Base-by-base conservation (phyloP, 2,113 vertebrate species). In the Paracanthobrama guichenoti region DNA sequence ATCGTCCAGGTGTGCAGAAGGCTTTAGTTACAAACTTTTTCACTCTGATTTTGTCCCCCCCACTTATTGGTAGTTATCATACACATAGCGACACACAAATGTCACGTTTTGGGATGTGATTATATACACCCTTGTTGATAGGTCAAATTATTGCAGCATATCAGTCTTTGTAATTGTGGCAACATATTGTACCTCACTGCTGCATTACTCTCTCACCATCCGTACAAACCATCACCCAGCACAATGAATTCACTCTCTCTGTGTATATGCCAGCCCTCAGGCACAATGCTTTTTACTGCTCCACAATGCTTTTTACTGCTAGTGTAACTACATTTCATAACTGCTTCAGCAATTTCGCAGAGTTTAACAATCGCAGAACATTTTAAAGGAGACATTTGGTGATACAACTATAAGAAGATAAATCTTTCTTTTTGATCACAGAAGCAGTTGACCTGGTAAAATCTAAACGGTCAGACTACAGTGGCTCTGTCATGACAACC, bases 191-290 rank as follows among this genome's bases (percentile, higher is more conserved):
- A 73, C 60, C 28, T 12, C 31, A 76, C 26, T 82, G 48, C 31
- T 80, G 67, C 28, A 83, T 84, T 71, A 77, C 75, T 79, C 80
- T 87, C 60, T 59, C 48, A 79, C 16, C n/a, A 50, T 81, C 81
- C 69, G 2, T 50, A 26, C 31, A 42, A 76, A 12, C 2, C 31
- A 24, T 16, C 53, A 78, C 12, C 35, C 6, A 16, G 28, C 31
- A 57, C 74, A 77, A 77, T 57, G 18, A n/a, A 39, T 55, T n/a
- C 31, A 78, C 35, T 42, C 11, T 14, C 31, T 78, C 53, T 35
- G 35, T 42, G 18, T 69, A 35, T 55, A 8, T 57, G 48, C 50
- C 53, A 59, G 20, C 20, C 50, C 18, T 77, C 28, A 59, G 50
- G 74, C 74, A 59, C 74, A 59, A 22, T 59, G 31, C 6, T 39